These are phyloP conservation scores for Oxyura jamaicensis DNA, from an alignment of 2,113 vertebrate genomes.

Conservation along the genomic window DNA sequence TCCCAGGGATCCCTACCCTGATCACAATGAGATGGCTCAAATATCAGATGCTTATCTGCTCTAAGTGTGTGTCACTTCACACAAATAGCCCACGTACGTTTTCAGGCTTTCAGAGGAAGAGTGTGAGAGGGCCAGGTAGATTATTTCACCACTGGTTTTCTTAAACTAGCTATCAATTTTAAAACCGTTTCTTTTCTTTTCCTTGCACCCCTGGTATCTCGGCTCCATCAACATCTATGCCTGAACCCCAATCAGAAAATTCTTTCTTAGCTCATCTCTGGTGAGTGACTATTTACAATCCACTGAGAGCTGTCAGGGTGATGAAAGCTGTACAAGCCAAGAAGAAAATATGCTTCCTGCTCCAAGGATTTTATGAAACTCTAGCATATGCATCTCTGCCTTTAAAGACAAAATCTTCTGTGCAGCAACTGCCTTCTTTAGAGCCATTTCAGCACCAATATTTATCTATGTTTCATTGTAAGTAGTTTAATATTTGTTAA, in stretches of 20 bases:
- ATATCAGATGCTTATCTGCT: neutral
- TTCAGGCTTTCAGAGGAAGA: neutral
- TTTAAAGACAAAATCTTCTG: neutral
- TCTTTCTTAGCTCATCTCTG: neutral
- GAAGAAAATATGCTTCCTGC: neutral
- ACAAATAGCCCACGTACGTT: neutral
- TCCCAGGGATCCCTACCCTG: neutral
- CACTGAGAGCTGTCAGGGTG: neutral
- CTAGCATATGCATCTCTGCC: neutral
- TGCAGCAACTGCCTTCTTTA: accelerated
- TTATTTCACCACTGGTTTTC: neutral
- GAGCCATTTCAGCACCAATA: neutral
- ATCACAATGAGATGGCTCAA: neutral
- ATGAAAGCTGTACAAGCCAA: neutral
- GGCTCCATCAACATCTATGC: neutral
- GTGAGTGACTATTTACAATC: neutral
- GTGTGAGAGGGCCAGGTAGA: neutral
- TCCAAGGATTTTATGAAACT: neutral
- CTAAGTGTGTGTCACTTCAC: neutral
- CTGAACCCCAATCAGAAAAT: neutral
- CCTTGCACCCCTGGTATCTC: neutral
- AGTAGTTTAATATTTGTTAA: conserved; percentile 15
- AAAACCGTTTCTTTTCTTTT: neutral
- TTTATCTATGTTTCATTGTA: conserved; percentile 26
- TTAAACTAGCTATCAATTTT: neutral